Evolutionary conservation across 2,888 invertebrate genomes (phyloP), one percentile per base, ranked within the genome.

Genomic region (Temnothorax rugatulus): DNA sequence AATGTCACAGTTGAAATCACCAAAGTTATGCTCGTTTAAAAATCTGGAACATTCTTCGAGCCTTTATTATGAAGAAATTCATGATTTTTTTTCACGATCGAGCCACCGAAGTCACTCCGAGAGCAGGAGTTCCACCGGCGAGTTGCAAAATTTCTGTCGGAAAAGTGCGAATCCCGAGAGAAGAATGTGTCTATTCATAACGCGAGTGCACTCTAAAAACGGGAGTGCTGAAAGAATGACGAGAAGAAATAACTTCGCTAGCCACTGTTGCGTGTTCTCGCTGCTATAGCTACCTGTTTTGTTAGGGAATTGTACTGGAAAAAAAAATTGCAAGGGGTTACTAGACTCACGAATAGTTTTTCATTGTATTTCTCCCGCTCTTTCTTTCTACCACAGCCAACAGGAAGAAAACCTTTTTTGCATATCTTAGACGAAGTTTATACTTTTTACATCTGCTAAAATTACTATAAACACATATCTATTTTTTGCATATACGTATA

Each of bases 191-290:
- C 41, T 64, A 44, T 69, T 50, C 59, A 18, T 59, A 34, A 13
- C 34, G 71, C 69, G 71, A 86, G 64, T 82, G 82, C 66, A 8
- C 38, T 83, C 52, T 79, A 85, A 82, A 89, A 87, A 83, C 73
- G 79, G 41, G 73, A 90, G 82, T 54, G 68, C 47, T 73, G 41
- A 54, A n/a, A 64, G 38, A 50, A 77, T 25, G n/a, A 61, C 25
- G 13, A 44, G 2, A 77, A 77, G 47, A 5, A 79, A 61, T 41
- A 73, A 34, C 71, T 66, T 84, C 64, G 84, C 66, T 84, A 83
- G 85, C 86, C 84, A 84, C 69, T 74, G 64, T 84, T 86, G 85
- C 66, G 69, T 87, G 85, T 84, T 88, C 79, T 77, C 7, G 13
- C 29, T 54, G 9, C 29, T 76, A 54, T 76, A 64, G 52, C 47